phyloP scores from a whole-genome alignment of 2,113 vertebrate genomes.

The Nerophis lumbriciformis region DNA sequence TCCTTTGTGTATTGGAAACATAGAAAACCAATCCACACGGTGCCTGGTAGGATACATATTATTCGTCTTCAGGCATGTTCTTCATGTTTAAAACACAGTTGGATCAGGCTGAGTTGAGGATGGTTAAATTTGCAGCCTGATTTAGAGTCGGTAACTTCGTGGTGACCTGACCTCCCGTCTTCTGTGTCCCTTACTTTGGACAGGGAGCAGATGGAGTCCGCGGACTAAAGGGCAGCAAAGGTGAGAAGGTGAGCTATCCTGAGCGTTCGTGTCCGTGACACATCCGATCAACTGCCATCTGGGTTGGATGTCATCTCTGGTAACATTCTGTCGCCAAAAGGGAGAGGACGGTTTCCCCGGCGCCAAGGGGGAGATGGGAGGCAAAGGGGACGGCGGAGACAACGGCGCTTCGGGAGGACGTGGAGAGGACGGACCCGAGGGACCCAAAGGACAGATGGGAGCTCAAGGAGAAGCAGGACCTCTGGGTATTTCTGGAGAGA shows the following conservation, averaged over 20 bases:
- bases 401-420: slow-evolving; percentile 77
- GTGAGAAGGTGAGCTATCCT: slow-evolving; percentile 84
- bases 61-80: too few species aligned
- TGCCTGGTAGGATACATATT: too few species aligned
- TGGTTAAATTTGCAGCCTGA: too few species aligned
- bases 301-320: background rate
- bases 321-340: slow-evolving; percentile 54
- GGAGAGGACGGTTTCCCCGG: slow-evolving; percentile 97
- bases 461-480: slow-evolving; percentile 82
- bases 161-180: background rate
- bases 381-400: slow-evolving; percentile 90
- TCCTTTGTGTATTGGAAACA: too few species aligned
- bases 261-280: background rate
- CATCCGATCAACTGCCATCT: background rate
- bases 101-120: too few species aligned
- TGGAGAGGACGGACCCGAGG: slow-evolving; percentile 93
- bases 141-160: too few species aligned
- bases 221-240: slow-evolving; percentile 92
- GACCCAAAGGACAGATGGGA: slow-evolving; percentile 86
- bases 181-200: slow-evolving; percentile 18
- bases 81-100: too few species aligned
- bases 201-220: slow-evolving; percentile 94
- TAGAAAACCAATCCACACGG: too few species aligned
- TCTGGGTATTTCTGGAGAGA: slow-evolving; percentile 83
- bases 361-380: slow-evolving; percentile 94